These are phyloP conservation scores for Cheilinus undulatus DNA, from an alignment of 2,113 vertebrate genomes.

Conservation along the genomic window DNA sequence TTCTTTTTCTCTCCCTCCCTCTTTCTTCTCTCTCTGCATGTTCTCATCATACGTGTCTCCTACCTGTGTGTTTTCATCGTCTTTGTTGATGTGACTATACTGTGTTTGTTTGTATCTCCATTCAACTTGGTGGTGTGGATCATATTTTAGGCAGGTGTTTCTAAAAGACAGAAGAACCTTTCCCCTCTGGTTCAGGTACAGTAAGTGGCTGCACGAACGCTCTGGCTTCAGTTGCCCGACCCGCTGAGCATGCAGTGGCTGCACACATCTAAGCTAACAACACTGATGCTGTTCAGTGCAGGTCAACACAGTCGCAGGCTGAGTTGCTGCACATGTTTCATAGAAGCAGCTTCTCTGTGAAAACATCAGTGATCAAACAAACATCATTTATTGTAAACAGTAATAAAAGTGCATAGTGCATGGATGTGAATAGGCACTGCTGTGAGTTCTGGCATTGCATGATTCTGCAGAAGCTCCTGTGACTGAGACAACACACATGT, in stretches of 20 bases:
- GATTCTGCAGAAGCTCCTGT: constrained; percentile 52
- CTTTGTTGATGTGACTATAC: constrained; percentile 59
- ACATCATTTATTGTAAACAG: background rate
- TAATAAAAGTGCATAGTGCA: constrained; percentile 44
- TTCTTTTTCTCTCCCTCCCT: constrained; percentile 66
- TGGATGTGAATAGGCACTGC: constrained; percentile 57
- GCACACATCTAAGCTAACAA: constrained; percentile 44
- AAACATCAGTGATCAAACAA: background rate
- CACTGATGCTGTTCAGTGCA: constrained; percentile 40
- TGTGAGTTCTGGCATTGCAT: constrained; percentile 65
- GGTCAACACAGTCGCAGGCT: constrained; percentile 33
- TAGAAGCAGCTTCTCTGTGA: background rate
- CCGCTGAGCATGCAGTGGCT: constrained; percentile 71
- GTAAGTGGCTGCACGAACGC: constrained; percentile 74
- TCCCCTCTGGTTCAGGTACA: constrained; percentile 88
- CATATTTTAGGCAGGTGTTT: constrained; percentile 82
- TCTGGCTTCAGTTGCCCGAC: constrained; percentile 68
- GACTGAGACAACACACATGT: constrained; percentile 23
- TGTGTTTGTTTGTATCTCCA: constrained; percentile 74
- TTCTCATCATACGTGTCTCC: constrained; percentile 65
- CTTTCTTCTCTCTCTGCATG: constrained; percentile 73
- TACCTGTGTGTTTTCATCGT: constrained; percentile 63
- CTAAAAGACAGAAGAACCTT: constrained; percentile 84
- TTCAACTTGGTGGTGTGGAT: constrained; percentile 77
- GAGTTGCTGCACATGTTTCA: constrained; percentile 14